Base-by-base conservation (phyloP, 2,113 vertebrate genomes). In the Reinhardtius hippoglossoides region DNA sequence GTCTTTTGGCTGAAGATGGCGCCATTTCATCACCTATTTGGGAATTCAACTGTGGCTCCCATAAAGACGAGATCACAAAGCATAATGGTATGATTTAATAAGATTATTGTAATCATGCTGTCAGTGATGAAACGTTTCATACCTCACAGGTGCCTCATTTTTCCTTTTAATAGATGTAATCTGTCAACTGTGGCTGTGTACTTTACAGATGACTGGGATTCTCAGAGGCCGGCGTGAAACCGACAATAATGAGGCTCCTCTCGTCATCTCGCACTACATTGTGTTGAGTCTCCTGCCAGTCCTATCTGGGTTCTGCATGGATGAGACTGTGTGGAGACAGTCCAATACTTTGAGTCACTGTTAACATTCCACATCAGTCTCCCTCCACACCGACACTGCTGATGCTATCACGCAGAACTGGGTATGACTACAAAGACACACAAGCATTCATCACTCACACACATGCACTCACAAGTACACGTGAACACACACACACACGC, bases 321-420 rank as follows among this genome's bases (percentile, higher is more conserved):
- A 82, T 76, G 83, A 76, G 77, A 79, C 63, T 83, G 78, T 86
- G 70, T 87, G 88, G 86, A 92, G 89, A 89, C 80, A 81, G 81
- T 79, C 84, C 88, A 89, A 80, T 80, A 85, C 84, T 86, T 90
- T 87, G 73, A 76, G 85, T 76, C 81, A 78, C 63, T 79, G 85
- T 85, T 89, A 92, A 92, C 86, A 92, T 92, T 93, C 89, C 92
- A 86, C 82, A 80, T 90, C 70, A 82, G 76, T 81, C 82, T 86
- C 78, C 37, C 63, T 72, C 69, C 50, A 66, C 69, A 64, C 76
- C 65, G 60, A 83, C 83, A 81, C 2, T 24, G 58, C 75, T 59
- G 81, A 90, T 90, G 65, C 50, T 9, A 88, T 90, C 89, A 64
- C 20, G 40, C 74, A 87, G 67, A 88, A 79, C 71, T 64, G 63